Evolutionary conservation across 1,140 invertebrate genomes (phyloP).

Genomic region (Rhynchophorus ferrugineus): DNA sequence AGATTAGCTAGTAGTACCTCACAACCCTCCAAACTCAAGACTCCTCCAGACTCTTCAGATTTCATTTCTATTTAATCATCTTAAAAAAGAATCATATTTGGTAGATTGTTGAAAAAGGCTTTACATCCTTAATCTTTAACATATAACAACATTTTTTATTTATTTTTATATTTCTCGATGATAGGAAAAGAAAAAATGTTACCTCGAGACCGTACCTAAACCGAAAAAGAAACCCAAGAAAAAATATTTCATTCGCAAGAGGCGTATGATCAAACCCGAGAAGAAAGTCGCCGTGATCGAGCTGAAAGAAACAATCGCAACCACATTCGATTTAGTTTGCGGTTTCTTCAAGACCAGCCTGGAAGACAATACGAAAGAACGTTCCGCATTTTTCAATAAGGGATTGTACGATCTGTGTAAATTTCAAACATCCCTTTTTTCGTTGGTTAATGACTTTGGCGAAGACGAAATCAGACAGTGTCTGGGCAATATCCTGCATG

Average conservation of each 20-base stretch:
- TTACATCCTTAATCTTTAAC: too few relatives aligned
- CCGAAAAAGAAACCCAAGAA: slow-evolving; percentile 12
- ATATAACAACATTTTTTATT: too few relatives aligned
- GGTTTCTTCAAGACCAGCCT: slow-evolving; percentile 5
- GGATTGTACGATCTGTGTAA: slow-evolving; percentile 10
- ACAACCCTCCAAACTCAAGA: too few relatives aligned
- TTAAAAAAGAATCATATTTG: too few relatives aligned
- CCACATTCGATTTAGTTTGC: slow-evolving; percentile 11
- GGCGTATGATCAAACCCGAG: slow-evolving; percentile 3
- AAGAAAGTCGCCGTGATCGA: slow-evolving; percentile 15
- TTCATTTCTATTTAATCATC: too few relatives aligned
- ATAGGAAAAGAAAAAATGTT: slow-evolving; percentile 8
- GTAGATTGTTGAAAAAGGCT: too few relatives aligned
- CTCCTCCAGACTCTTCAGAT: too few relatives aligned
- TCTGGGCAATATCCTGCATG: background rate
- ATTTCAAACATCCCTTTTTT: slow-evolving; percentile 12
- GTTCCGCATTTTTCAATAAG: background rate
- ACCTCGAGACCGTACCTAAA: slow-evolving; percentile 2
- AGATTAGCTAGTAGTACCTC: too few relatives aligned
- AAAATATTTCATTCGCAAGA: slow-evolving; percentile 8
- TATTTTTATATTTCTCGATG: too few relatives aligned
- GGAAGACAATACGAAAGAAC: slow-evolving; percentile 1
- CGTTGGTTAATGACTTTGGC: background rate
- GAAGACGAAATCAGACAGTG: slow-evolving; percentile 1
- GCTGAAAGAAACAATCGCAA: slow-evolving; percentile 2